phyloP scores from a whole-genome alignment of 2,888 invertebrate genomes.

The Phasia obesa region DNA sequence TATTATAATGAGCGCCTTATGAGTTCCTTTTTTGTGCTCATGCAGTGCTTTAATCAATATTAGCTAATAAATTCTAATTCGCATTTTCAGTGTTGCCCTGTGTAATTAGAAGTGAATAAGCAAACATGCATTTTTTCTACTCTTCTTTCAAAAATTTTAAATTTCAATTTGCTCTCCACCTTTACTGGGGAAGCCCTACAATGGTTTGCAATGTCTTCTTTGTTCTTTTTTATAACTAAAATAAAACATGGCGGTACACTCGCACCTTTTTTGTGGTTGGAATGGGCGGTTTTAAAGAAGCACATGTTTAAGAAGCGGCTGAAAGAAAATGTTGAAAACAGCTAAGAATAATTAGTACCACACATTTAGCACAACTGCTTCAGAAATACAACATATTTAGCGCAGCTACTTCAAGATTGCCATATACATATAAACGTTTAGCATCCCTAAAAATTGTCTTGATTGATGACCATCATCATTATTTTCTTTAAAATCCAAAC shows the following conservation, averaged over 20 bases:
- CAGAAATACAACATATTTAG: too few relatives aligned
- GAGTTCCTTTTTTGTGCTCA: too few relatives aligned
- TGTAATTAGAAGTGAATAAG: not conserved
- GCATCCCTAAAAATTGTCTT: not conserved
- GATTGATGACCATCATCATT: slow-evolving; percentile 1
- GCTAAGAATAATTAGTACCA: not conserved
- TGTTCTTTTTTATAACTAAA: not conserved
- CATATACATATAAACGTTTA: not conserved
- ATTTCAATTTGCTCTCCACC: not conserved
- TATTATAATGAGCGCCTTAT: too few relatives aligned
- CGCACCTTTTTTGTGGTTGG: not conserved
- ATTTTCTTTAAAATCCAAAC: not conserved
- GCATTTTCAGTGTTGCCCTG: too few relatives aligned
- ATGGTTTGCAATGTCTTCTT: not conserved
- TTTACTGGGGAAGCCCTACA: not conserved
- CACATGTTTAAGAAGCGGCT: not conserved
- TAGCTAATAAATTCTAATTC: too few relatives aligned
- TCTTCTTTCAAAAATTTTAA: not conserved
- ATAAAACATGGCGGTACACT: not conserved
- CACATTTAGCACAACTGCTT: too few relatives aligned
- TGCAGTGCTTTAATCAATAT: too few relatives aligned
- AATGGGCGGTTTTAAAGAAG: slow-evolving; percentile 4
- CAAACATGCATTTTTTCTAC: not conserved
- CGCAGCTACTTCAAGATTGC: not conserved
- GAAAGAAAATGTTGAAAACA: not conserved